Evolutionary conservation across 2,113 vertebrate genomes (phyloP), one percentile per base, ranked within the genome.

Genomic region (Entomyzon cyanotis): DNA sequence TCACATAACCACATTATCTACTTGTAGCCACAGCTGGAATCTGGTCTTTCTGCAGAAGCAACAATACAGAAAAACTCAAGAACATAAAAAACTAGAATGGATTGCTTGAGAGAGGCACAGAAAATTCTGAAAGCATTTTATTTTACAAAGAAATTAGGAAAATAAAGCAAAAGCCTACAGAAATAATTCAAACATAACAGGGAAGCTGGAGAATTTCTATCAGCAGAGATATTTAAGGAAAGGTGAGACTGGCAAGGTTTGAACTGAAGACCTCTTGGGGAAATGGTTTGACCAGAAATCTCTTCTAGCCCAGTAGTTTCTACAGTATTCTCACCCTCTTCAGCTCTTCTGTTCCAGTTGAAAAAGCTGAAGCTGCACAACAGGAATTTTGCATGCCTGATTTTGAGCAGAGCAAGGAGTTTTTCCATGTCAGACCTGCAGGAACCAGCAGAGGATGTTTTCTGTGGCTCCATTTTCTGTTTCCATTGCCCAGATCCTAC

Each of bases 341-440:
- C 46, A 92, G 24, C 27, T 44, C 16, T 41, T 59, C 60, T 53
- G 10, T 1, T 1, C 15, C n/a, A 53, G 10, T 23, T 59, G 4
- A 33, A 67, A 78, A 41, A 59, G 9, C 24, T 71, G 56, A 65
- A 82, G 52, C 15, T 1, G 1, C 12, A n/a, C 39, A 55, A 41
- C 0, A 1, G 35, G 10, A 56, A 60, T 81, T 81, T 84, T 71
- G 5, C 16, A 28, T 0, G 0, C 33, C 35, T 67, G 27, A 18
- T 52, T 78, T 79, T 65, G 12, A 71, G 18, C 47, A 81, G 11
- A 42, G 6, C 16, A 23, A 62, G 16, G 12, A 27, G 7, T 52
- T 94, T 56, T 39, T 73, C 46, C 15, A 5, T 10, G n/a, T 55
- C 59, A 68, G 46, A 83, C 47, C 30, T 49, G 37, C 15, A 68